A percentile compares a stretch with the other conserved stretches of the same genome.
phyloP scores from a whole-genome alignment of 2,113 vertebrate species.

The Oncorhynchus clarkii region DNA sequence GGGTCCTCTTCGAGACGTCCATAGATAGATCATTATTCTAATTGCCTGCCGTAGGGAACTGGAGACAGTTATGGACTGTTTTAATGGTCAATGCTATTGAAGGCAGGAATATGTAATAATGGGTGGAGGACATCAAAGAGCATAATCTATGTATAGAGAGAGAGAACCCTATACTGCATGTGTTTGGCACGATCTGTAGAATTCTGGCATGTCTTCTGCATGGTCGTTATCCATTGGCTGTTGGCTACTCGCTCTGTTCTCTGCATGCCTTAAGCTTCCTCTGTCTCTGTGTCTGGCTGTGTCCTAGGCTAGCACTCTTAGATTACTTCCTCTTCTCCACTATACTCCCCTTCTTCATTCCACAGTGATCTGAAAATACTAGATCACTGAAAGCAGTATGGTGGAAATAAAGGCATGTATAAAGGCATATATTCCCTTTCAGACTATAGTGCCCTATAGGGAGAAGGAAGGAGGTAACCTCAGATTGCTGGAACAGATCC shows the following conservation, averaged over 20 bases:
- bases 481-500: constrained; percentile 63
- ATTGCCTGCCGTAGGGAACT: constrained; percentile 68
- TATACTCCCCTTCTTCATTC: constrained; percentile 57
- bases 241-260: constrained; percentile 38
- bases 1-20: constrained; percentile 59
- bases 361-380: constrained; percentile 70
- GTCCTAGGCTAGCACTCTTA: constrained; percentile 61
- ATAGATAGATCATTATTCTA: constrained; percentile 73
- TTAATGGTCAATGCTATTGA: constrained; percentile 61
- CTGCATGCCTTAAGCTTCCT: constrained; percentile 54
- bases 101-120: too few relatives aligned
- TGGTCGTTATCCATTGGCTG: constrained; percentile 52
- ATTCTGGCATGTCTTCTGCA: constrained; percentile 58
- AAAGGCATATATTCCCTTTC: constrained; percentile 54
- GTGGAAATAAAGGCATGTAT: not conserved
- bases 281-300: constrained; percentile 45
- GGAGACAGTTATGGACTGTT: constrained; percentile 56
- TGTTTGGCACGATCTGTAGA: constrained; percentile 45
- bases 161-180: constrained; percentile 38
- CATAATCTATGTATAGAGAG: constrained; percentile 40
- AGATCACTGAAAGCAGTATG: constrained; percentile 67
- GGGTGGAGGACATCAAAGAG: constrained; percentile 45
- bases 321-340: constrained; percentile 71
- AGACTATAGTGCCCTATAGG: constrained; percentile 66
- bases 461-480: constrained; percentile 68